Percentiles rank a stretch among this genome's conserved stretches.
Conservation (phyloP, 2,888 invertebrate species). For the Drosophila seclusa region DNA sequence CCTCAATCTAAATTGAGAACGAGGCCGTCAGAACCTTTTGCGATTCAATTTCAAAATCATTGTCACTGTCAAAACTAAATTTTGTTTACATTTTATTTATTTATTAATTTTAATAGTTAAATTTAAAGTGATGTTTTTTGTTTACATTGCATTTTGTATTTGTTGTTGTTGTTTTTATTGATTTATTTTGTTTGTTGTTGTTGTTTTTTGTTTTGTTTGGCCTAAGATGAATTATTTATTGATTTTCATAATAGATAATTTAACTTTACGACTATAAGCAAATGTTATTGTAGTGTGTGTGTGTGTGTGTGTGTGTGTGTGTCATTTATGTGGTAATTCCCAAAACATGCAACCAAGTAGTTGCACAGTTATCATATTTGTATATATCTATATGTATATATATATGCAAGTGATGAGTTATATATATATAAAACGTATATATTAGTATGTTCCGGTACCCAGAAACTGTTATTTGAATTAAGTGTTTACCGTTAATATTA, state of each 20-base stretch:
- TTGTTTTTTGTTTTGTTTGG: constrained; percentile 28
- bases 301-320: constrained; percentile 3
- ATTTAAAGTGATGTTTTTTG: constrained; percentile 67
- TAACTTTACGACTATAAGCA: constrained; percentile 43
- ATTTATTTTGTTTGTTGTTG: not conserved
- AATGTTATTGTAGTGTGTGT: constrained; percentile 27
- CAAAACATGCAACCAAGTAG: constrained; percentile 51
- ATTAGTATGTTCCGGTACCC: constrained; percentile 40
- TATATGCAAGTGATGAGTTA: constrained; percentile 20
- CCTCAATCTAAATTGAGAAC: not conserved
- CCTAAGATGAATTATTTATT: constrained; percentile 48
- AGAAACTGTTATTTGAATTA: constrained; percentile 39
- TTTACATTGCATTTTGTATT: constrained; percentile 61
- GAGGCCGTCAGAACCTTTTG: not conserved
- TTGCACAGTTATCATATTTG: constrained; percentile 31
- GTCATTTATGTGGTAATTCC: constrained; percentile 22
- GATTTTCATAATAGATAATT: constrained; percentile 26
- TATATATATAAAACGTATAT: constrained; percentile 19
- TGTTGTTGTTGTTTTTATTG: not conserved
- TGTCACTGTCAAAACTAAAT: constrained; percentile 1
- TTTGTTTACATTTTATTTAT: constrained; percentile 55
- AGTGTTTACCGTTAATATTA: constrained; percentile 22
- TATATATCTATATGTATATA: constrained; percentile 10
- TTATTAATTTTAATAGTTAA: constrained; percentile 65
- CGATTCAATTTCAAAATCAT: not conserved